Base-by-base conservation (phyloP, 1,140 invertebrate species). In the Magallana angulata region DNA sequence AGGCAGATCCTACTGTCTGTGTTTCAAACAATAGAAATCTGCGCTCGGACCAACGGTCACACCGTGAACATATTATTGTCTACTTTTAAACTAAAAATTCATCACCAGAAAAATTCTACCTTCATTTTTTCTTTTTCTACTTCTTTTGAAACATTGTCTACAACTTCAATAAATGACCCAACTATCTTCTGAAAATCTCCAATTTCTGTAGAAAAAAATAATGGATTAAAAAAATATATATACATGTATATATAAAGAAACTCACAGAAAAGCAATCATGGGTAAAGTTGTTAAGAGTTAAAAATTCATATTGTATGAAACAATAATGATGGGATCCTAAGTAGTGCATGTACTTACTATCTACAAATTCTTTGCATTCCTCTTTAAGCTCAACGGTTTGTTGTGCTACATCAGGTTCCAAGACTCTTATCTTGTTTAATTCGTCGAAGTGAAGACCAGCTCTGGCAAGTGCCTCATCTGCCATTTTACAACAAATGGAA, bases 41-140 rank as follows among this genome's bases (percentile, higher is more conserved):
- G 0, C 24, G 1, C 24, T 24, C 24, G 24, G 24, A 0, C 24
- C 24, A 24, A 24, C 24, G 24, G 24, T 24, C 24, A 24, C 24
- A 24, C 24, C 24, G 24, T 24, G 0, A 0, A 24, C 24, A 24
- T 24, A 24, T 24, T 24, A 24, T 24, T 24, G 36, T 48, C 36
- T 48, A 48, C 2, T 48, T 48, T 48, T 48, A 48, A n/a, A n/a
- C n/a, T n/a, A n/a, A 48, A 48, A 48, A 48, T 48, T 48, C 36
- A 48, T 48, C 36, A 48, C 0, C 36, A 48, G 36, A 0, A 64
- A 18, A 16, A 57, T 18, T 57, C 86, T 91, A 95, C 95, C 92
- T 95, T 97, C 95, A 98, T 97, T 96, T 98, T 98, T 95, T 98
- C 97, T 90, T 96, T 97, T 92, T 98, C 97, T 0, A 98, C 97